Evolutionary conservation across 1,140 invertebrate genomes (phyloP), one percentile per base, ranked within the genome.

Genomic region (Zaprionus kolodkinae): DNA sequence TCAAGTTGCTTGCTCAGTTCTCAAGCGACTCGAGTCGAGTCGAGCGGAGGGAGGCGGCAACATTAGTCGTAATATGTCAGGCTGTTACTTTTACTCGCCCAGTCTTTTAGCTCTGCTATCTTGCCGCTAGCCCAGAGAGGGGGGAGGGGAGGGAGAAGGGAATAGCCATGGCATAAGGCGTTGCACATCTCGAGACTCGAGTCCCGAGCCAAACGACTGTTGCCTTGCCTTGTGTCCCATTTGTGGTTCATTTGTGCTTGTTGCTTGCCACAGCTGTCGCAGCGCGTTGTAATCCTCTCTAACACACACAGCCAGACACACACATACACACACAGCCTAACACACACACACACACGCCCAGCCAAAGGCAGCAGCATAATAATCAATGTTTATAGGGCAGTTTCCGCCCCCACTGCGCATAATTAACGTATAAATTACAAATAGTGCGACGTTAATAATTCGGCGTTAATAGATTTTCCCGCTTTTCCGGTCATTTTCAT

Each of bases 341-440:
- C 17, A 54, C 52, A 54, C 27, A 54, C 12, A 54, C 13, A 30
- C 13, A 13, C 27, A 13, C 3, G 3, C 11, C 12, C 11, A 25
- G 6, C 25, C 21, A 25, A 30, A 30, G 3, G 3, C 27, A 6
- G 3, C 27, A 30, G 27, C 52, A 72, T 76, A 56, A 76, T 76
- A 76, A 76, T 76, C 56, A 76, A 70, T 74, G 72, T 70, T 74
- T 74, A 74, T 74, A 35, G 66, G 38, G 25, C 50, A 57, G 52
- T 55, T 67, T n/a, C 38, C 17, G 27, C 27, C 1, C 68, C 60
- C 43, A 54, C 45, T 75, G 75, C 78, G 85, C 68, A 85, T 89
- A 85, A 85, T 89, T 88, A 89, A 85, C 86, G 78, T 85, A 88
- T 88, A 88, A 88, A 88, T 88, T 89, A 88, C 85, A 78, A 75